Evolutionary conservation across 2,888 invertebrate genomes (phyloP).

Genomic region (Augiades crinisus): DNA sequence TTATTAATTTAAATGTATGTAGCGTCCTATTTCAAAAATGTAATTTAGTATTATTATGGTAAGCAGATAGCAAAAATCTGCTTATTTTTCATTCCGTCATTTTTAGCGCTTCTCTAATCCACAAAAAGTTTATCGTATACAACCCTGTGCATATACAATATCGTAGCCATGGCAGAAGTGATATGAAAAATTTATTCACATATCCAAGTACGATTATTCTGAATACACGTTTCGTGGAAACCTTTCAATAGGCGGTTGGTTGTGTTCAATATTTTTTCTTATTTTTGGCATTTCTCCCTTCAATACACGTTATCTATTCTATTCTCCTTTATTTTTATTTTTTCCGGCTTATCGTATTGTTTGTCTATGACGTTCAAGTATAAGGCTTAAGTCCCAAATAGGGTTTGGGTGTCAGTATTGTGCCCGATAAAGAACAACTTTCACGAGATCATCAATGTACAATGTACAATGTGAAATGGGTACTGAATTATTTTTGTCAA

Average conservation of each 20-base stretch:
- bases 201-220: slow-evolving; percentile 15
- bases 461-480: too few species aligned
- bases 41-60: too few species aligned
- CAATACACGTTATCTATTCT: neutral
- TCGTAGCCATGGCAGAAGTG: slow-evolving; percentile 21
- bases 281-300: slow-evolving; percentile 6
- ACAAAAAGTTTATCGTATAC: too few species aligned
- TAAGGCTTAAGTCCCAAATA: slow-evolving; percentile 11
- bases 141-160: slow-evolving; percentile 5
- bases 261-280: slow-evolving; percentile 21
- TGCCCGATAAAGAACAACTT: too few species aligned
- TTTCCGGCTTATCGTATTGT: slow-evolving; percentile 16
- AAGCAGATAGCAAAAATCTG: too few species aligned
- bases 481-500: too few species aligned
- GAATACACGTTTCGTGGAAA: slow-evolving; percentile 19
- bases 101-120: too few species aligned
- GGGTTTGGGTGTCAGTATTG: too few species aligned
- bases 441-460: too few species aligned
- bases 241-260: slow-evolving; percentile 21
- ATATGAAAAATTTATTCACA: slow-evolving; percentile 35
- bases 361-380: slow-evolving; percentile 14
- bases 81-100: too few species aligned
- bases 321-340: slow-evolving; percentile 14
- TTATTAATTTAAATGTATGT: too few species aligned
- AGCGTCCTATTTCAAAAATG: too few species aligned